Evolutionary conservation across 2,113 vertebrate genomes (phyloP).

Genomic region (cat (Felis catus)): DNA sequence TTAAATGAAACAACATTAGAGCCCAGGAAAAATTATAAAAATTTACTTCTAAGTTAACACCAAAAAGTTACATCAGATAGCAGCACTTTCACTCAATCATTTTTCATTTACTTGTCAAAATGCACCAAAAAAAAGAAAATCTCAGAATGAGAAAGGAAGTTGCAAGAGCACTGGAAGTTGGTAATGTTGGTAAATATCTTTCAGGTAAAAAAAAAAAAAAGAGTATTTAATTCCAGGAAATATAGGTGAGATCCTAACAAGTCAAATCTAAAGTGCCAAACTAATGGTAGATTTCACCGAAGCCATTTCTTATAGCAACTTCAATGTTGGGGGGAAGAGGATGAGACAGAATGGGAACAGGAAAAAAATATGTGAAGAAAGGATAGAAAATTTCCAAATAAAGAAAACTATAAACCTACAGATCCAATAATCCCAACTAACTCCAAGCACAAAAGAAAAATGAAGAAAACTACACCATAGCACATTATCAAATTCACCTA

Average conservation of each 20-base stretch:
- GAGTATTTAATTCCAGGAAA: neutral
- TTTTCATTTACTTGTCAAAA: neutral
- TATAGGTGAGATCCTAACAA: neutral
- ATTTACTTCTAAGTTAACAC: neutral
- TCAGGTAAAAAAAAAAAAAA: neutral
- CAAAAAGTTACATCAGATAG: neutral
- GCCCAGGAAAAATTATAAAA: neutral
- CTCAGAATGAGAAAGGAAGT: neutral
- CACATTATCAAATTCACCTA: neutral
- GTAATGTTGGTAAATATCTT: neutral
- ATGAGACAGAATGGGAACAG: neutral
- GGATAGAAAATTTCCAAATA: neutral
- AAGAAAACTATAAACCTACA: neutral
- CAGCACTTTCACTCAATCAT: neutral
- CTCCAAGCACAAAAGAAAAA: neutral
- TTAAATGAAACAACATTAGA: conserved; percentile 13
- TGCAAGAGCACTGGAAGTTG: neutral
- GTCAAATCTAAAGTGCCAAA: neutral
- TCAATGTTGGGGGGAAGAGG: neutral
- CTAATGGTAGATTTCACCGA: neutral
- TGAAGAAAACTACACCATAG: neutral
- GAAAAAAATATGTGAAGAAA: neutral
- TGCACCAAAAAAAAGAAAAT: neutral
- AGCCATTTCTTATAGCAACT: neutral
- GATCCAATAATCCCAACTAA: neutral